phyloP scores from a whole-genome alignment of 2,888 invertebrate species.

The Cerceris ruficornis region DNA sequence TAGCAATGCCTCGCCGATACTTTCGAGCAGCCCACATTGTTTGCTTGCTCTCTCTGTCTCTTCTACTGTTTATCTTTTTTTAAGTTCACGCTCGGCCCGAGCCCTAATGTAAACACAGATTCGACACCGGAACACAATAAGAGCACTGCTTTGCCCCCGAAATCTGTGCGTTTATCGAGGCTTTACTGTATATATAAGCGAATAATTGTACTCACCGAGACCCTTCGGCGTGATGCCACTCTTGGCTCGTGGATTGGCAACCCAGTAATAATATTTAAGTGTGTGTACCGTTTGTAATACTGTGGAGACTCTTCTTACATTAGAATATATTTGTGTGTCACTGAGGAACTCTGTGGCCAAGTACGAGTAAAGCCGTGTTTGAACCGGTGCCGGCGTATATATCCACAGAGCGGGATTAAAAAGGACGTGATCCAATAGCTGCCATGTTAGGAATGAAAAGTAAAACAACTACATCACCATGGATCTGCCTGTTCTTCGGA shows the following conservation, averaged over 20 bases:
- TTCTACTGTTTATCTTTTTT: no score
- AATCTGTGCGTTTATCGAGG: no score
- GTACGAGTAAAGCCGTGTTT: conserved; percentile 97
- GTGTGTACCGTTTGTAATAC: conserved; percentile 99
- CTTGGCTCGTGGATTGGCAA: conserved; percentile 96
- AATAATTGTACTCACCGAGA: conserved; percentile 86
- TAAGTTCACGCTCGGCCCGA: no score
- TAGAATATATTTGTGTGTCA: conserved; percentile 98
- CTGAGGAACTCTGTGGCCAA: conserved; percentile 99
- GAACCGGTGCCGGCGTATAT: conserved; percentile 97
- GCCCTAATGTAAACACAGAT: no score
- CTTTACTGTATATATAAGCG: no score
- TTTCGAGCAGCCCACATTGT: no score
- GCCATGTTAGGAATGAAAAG: conserved; percentile 95
- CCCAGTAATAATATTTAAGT: conserved; percentile 99
- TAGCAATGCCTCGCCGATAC: no score
- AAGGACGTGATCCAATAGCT: conserved; percentile 99
- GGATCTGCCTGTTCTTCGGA: conserved; percentile 81
- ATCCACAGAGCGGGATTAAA: conserved; percentile 99
- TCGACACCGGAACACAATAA: no score
- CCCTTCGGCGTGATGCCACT: conserved; percentile 98
- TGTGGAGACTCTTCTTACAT: conserved; percentile 97
- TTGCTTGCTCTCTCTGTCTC: no score
- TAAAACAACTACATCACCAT: conserved; percentile 91
- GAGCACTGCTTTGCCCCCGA: no score